Conservation (phyloP, 2,797 vertebrate genomes). For the Orestias chungarensis region DNA sequence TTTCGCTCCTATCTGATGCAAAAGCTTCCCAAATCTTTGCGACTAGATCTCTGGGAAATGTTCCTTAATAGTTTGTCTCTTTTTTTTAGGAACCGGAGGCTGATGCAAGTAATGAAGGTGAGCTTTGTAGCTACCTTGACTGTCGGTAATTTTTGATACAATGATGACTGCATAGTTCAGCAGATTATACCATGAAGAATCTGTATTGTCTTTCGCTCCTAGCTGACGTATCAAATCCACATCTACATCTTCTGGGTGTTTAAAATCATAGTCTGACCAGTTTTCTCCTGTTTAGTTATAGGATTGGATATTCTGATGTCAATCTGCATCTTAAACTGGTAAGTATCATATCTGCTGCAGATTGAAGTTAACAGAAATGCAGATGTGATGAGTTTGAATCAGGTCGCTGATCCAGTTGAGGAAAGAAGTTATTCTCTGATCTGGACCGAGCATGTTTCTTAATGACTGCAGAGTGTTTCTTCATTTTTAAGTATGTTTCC, state of each 20-base stretch:
- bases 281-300: not conserved
- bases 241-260: accelerated
- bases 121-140: not conserved
- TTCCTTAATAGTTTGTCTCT: not conserved
- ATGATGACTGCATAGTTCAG: slow-evolving; percentile 91
- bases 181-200: slow-evolving; percentile 76
- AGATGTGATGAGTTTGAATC: slow-evolving; percentile 81
- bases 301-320: not conserved
- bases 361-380: not conserved
- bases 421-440: slow-evolving; percentile 71
- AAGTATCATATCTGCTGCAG: accelerated
- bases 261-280: not conserved
- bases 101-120: slow-evolving; percentile 11
- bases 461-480: accelerated
- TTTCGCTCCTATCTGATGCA: slow-evolving; percentile 81
- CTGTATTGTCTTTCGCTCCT: slow-evolving; percentile 84
- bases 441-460: not conserved
- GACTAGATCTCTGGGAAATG: accelerated
- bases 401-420: slow-evolving; percentile 84
- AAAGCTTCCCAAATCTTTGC: not conserved
- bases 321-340: slow-evolving; percentile 17
- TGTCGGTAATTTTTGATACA: slow-evolving; percentile 34
- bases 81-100: not conserved
- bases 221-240: slow-evolving; percentile 81
- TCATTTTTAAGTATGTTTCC: accelerated